phyloP scores from a whole-genome alignment of 2,888 invertebrate genomes.

The Eristalis arbustorum region DNA sequence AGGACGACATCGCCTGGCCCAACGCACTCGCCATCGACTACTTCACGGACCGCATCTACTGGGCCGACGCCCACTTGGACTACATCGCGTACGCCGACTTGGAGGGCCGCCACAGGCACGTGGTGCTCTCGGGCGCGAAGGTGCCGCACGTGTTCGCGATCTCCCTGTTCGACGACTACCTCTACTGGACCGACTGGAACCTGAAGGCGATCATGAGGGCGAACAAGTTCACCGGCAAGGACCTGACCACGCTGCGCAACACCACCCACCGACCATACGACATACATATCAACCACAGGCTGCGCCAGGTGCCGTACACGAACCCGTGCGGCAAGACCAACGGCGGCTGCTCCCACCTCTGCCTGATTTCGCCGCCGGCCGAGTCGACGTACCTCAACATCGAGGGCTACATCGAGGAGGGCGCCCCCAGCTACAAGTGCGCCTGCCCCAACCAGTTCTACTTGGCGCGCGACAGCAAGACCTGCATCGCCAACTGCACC shows the following conservation, averaged over 20 bases:
- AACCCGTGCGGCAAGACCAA: conserved; percentile 97
- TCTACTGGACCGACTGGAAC: conserved; percentile 99
- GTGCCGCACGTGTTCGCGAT: conserved; percentile 98
- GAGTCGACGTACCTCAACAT: conserved; percentile 88
- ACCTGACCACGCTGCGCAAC: conserved; percentile 88
- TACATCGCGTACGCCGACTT: conserved; percentile 97
- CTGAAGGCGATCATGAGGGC: conserved; percentile 94
- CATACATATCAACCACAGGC: conserved; percentile 93
- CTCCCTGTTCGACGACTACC: conserved; percentile 94
- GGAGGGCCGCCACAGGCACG: conserved; percentile 92
- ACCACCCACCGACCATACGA: conserved; percentile 98
- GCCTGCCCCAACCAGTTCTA: conserved; percentile 97
- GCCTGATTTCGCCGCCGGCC: conserved; percentile 91
- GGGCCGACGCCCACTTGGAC: conserved; percentile 99
- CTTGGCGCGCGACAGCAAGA: conserved; percentile 89
- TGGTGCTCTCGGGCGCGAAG: conserved; percentile 87
- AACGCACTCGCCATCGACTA: conserved; percentile 98
- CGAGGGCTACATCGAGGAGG: conserved; percentile 90
- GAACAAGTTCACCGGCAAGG: conserved; percentile 93
- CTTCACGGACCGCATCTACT: conserved; percentile 96
- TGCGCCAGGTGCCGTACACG: conserved; percentile 90
- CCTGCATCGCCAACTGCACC: conserved; percentile 97
- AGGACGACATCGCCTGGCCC: conserved; percentile 98
- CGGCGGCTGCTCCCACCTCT: conserved; percentile 97
- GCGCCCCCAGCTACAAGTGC: conserved; percentile 90